Conservation (phyloP, 2,797 vertebrate species). For the Rhodeus uyekii region DNA sequence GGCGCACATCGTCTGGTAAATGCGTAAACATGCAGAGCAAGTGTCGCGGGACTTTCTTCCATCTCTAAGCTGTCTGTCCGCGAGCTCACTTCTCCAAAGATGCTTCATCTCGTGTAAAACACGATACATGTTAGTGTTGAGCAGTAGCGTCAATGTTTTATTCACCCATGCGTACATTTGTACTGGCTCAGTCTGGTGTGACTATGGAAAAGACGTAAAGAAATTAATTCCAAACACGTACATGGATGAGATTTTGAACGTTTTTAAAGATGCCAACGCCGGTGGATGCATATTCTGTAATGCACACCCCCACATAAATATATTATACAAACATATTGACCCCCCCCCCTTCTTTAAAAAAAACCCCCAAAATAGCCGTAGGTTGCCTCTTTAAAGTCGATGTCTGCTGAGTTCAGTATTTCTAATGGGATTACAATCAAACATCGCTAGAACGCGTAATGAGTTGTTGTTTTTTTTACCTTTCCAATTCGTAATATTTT, state of each 20-base stretch:
- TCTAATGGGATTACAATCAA: background rate
- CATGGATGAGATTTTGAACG: background rate
- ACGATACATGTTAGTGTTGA: background rate
- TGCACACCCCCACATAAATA: background rate
- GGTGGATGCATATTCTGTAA: background rate
- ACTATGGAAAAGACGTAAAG: background rate
- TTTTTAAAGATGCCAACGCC: constrained; percentile 2
- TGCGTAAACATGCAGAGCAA: background rate
- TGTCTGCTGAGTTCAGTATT: background rate
- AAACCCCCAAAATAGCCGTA: background rate
- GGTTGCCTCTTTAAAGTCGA: background rate
- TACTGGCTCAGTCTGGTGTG: background rate
- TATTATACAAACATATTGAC: background rate
- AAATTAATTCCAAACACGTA: constrained; percentile 20
- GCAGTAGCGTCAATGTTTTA: background rate
- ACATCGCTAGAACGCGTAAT: background rate
- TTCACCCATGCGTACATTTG: background rate
- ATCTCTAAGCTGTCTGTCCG: background rate
- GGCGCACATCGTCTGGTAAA: background rate
- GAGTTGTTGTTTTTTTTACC: background rate
- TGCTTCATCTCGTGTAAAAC: background rate
- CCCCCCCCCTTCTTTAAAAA: too few species aligned
- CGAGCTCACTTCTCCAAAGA: background rate
- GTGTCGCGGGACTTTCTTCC: constrained; percentile 3
- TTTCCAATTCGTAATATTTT: background rate